Percentiles rank a stretch among this genome's conserved stretches.
phyloP scores from a whole-genome alignment of 1,140 invertebrate genomes.

The Brachionus koreanus region DNA sequence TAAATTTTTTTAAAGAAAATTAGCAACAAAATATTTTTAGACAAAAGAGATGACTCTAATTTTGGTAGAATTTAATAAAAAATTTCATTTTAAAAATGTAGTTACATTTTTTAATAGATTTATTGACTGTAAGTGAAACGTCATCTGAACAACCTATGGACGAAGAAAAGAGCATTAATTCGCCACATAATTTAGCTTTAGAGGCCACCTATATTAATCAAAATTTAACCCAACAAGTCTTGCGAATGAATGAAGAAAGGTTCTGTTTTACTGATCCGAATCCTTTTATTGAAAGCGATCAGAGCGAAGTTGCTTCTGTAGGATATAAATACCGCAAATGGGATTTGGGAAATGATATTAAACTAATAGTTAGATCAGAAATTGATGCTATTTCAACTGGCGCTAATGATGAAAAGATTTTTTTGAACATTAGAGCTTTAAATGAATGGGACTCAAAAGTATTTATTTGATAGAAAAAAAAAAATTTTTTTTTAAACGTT shows the following conservation, averaged over 20 bases:
- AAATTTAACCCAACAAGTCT: constrained; percentile 96
- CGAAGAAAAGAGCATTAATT: constrained; percentile 84
- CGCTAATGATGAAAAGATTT: constrained; percentile 83
- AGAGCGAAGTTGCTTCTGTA: constrained; percentile 80
- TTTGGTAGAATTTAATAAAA: constrained; percentile 65
- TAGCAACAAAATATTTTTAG: constrained; percentile 94
- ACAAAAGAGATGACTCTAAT: constrained; percentile 94
- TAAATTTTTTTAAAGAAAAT: constrained; percentile 72
- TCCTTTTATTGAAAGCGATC: constrained; percentile 82
- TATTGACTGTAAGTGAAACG: constrained; percentile 95
- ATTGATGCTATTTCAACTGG: constrained; percentile 89
- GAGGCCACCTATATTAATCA: constrained; percentile 99
- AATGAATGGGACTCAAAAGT: constrained; percentile 97
- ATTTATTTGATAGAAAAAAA: constrained; percentile 29
- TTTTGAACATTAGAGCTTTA: constrained; percentile 90
- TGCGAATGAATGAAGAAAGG: constrained; percentile 72
- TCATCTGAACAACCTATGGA: constrained; percentile 93
- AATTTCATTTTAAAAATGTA: background rate
- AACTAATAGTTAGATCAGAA: constrained; percentile 86
- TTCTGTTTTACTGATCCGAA: constrained; percentile 85
- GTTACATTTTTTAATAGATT: constrained; percentile 62
- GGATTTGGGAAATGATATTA: constrained; percentile 87
- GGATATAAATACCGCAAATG: constrained; percentile 94
- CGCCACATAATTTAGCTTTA: constrained; percentile 84
- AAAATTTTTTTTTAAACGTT: background rate